Conservation (phyloP, 2,113 vertebrate species). For the Monopterus albus region DNA sequence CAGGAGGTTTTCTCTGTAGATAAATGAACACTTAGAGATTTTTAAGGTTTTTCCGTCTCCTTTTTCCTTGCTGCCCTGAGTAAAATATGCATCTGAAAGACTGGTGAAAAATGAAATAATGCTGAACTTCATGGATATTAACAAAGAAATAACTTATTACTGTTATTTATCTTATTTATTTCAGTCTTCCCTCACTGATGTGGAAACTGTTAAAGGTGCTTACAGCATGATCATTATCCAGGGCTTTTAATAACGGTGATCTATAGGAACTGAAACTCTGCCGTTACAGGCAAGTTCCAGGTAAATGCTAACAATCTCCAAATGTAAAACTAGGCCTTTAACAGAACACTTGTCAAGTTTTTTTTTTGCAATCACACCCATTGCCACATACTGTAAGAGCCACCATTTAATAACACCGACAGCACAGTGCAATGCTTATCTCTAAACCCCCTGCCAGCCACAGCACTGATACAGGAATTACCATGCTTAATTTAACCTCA, state of each 20-base stretch:
- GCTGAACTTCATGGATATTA: background rate
- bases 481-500: constrained; percentile 68
- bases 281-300: background rate
- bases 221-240: background rate
- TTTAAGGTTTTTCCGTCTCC: no score
- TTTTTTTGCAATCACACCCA: no score
- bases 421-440: constrained; percentile 22
- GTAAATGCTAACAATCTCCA: constrained; percentile 4
- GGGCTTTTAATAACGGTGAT: constrained; percentile 1
- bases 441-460: background rate
- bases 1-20: constrained; percentile 60
- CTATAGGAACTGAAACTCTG: background rate
- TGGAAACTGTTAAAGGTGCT: constrained; percentile 15
- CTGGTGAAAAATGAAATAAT: background rate
- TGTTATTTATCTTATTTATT: background rate
- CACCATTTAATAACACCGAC: constrained; percentile 25
- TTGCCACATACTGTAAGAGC: no score
- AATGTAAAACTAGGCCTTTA: background rate
- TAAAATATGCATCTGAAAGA: constrained; percentile 24
- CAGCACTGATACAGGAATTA: constrained; percentile 28
- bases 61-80: background rate
- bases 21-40: constrained; percentile 49
- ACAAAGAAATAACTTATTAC: background rate
- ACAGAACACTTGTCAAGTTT: background rate
- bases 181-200: background rate